These are phyloP conservation scores for Anarrhichthys ocellatus DNA, from an alignment of 2,113 vertebrate species.

Conservation along the genomic window DNA sequence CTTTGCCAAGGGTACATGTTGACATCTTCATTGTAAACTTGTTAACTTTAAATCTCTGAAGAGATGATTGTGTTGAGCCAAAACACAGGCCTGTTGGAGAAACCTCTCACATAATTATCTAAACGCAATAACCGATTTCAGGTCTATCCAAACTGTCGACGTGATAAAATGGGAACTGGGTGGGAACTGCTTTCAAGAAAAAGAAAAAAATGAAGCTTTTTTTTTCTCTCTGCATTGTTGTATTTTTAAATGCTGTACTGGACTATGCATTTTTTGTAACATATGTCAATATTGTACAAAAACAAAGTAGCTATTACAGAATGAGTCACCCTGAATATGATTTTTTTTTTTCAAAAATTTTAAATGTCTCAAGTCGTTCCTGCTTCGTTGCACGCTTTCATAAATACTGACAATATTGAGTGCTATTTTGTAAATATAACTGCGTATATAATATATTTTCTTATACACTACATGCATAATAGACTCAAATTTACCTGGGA, in stretches of 20 bases:
- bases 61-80: constrained; percentile 56
- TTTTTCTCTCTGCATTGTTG: constrained; percentile 1
- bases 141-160: constrained; percentile 55
- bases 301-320: not conserved
- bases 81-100: constrained; percentile 42
- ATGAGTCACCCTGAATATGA: not conserved
- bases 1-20: constrained; percentile 28
- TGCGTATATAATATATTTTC: not conserved
- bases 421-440: not conserved
- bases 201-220: constrained; percentile 20
- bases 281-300: not conserved
- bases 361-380: not conserved
- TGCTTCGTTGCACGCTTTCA: not conserved
- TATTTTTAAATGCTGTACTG: not conserved
- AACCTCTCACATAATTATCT: constrained; percentile 66
- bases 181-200: constrained; percentile 33
- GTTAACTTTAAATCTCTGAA: constrained; percentile 53
- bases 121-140: constrained; percentile 59
- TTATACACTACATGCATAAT: not conserved
- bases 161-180: constrained; percentile 50
- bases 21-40: constrained; percentile 57
- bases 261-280: too few species aligned
- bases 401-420: not conserved
- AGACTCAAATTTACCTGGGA: not conserved
- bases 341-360: not conserved